Evolutionary conservation across 2,888 invertebrate genomes (phyloP).

Genomic region (Volucella inflata): DNA sequence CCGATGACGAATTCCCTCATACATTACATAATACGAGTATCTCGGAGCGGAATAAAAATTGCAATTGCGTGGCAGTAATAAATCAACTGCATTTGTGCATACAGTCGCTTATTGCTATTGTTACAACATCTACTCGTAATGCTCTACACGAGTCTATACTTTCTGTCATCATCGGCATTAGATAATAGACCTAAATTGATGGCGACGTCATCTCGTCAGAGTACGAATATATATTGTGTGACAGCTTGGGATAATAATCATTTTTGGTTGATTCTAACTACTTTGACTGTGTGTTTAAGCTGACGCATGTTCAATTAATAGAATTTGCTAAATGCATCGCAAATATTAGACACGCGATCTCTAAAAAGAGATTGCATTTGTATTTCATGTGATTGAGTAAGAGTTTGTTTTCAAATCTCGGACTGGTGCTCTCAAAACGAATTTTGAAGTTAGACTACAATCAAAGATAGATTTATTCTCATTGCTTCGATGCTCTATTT

Average conservation of each 20-base stretch:
- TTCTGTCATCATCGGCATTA: conserved; percentile 42
- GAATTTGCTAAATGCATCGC: neutral
- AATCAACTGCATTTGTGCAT: conserved; percentile 60
- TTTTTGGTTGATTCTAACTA: neutral
- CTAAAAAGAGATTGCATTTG: conserved; percentile 2
- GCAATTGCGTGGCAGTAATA: conserved; percentile 48
- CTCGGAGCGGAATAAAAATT: conserved; percentile 26
- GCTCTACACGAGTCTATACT: neutral
- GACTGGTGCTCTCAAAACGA: conserved; percentile 22
- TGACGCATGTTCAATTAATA: conserved; percentile 39
- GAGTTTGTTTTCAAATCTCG: neutral
- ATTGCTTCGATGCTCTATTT: neutral
- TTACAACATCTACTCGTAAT: conserved; percentile 33
- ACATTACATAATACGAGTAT: conserved; percentile 54
- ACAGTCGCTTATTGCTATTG: conserved; percentile 48
- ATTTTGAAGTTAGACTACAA: neutral
- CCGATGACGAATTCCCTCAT: conserved; percentile 56
- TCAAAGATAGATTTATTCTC: neutral
- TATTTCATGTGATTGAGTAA: conserved; percentile 14
- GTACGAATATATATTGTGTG: neutral
- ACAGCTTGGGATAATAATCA: neutral
- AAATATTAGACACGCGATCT: neutral
- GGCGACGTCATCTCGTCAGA: conserved; percentile 40
- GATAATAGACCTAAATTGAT: conserved; percentile 59
- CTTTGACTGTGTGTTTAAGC: neutral